Evolutionary conservation across 2,888 invertebrate genomes (phyloP), one percentile per base, ranked within the genome.

Genomic region (Leptogaster cylindrica): DNA sequence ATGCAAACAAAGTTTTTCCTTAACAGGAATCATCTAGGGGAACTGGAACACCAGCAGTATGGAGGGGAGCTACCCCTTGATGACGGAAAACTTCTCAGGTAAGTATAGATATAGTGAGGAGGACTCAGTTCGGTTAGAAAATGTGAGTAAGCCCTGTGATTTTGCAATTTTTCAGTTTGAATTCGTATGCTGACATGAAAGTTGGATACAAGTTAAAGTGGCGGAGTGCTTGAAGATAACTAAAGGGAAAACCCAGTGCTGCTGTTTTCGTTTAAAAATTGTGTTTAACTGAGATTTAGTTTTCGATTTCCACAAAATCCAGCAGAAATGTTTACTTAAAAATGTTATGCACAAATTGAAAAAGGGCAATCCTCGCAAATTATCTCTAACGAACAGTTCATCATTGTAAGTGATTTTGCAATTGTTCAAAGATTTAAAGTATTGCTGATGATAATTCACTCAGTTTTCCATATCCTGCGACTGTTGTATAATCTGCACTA

Each of bases 81-180:
- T 52, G 52, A 55, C 36, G 50, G 1, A 10, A 5, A 36, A 25
- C 55, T 55, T 5, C 36, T 14, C 6, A 36, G 18, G 33, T 6
- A 6, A 41, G 55, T 33, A 33, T 36, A 36, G 33, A 20, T 55
- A 23, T 33, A 27, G 10, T 28, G 16, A 28, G 12, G 8, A 3
- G 16, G 10, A 44, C 7, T 20, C 1, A 16, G 16, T 28, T 36
- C 33, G 10, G 4, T 20, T 20, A 2, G 12, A 12, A 23, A 23
- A 55, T 55, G 18, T 52, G 4, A 52, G 52, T 18, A 31, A 52
- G 33, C 55, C 36, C 55, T 55, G 55, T 39, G 36, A 55, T 55
- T 55, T 39, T 55, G 55, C 39, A 55, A 55, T 55, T 55, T 36
- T 23, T 55, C 55, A 55, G 55, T 55, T 55, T 39, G 55, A 31